Evolutionary conservation across 2,113 vertebrate species (phyloP).

Genomic region (human (Homo sapiens)): GRCh38 chr2:236969501-236970000

Average conservation of each 20-base stretch:
- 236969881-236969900: neutral
- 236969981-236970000: neutral
- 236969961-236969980: neutral
- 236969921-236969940: too few relatives aligned
- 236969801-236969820: neutral
- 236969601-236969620: neutral
- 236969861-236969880: neutral
- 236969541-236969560: neutral
- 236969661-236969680: rapidly evolving
- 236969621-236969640: rapidly evolving
- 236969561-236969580: neutral
- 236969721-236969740: neutral
- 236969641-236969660: neutral
- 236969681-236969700: rapidly evolving
- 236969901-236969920: neutral
- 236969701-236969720: neutral
- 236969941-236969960: rapidly evolving
- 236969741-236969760: neutral
- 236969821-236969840: neutral
- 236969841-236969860: too few relatives aligned
- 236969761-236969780: neutral
- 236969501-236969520: neutral
- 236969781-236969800: neutral
- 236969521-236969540: neutral
- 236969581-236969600: neutral